Conservation (phyloP, 2,797 vertebrate genomes). For the Dryobates pubescens region DNA sequence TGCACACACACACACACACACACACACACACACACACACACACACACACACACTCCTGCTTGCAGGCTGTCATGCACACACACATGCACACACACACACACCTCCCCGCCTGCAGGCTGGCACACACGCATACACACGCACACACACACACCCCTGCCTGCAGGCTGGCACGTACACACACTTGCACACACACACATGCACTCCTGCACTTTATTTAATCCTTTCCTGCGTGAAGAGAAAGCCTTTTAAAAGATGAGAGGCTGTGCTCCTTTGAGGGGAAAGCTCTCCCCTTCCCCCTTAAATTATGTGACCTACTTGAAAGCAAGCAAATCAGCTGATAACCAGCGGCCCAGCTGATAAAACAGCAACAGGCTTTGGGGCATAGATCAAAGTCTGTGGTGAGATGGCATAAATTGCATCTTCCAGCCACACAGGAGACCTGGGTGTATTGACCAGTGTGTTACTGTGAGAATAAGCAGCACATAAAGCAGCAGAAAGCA, state of each 20-base stretch:
- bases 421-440: not conserved
- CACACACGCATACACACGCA: too few species aligned
- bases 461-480: not conserved
- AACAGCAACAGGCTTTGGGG: not conserved
- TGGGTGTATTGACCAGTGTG: accelerated
- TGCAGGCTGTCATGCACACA: too few species aligned
- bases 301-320: conserved; percentile 11
- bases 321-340: not conserved
- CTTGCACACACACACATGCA: not conserved
- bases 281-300: not conserved
- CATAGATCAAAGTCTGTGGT: not conserved
- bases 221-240: not conserved
- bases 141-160: too few species aligned
- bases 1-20: too few species aligned
- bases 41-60: too few species aligned
- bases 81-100: too few species aligned
- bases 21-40: too few species aligned
- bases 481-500: not conserved
- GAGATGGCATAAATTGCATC: not conserved
- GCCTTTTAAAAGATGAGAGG: not conserved
- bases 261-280: not conserved
- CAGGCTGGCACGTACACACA: too few species aligned
- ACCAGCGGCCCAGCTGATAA: not conserved
- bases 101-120: too few species aligned
- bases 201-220: not conserved